These are phyloP conservation scores for Andricus curvator DNA, from an alignment of 2,888 invertebrate species.

Conservation along the genomic window DNA sequence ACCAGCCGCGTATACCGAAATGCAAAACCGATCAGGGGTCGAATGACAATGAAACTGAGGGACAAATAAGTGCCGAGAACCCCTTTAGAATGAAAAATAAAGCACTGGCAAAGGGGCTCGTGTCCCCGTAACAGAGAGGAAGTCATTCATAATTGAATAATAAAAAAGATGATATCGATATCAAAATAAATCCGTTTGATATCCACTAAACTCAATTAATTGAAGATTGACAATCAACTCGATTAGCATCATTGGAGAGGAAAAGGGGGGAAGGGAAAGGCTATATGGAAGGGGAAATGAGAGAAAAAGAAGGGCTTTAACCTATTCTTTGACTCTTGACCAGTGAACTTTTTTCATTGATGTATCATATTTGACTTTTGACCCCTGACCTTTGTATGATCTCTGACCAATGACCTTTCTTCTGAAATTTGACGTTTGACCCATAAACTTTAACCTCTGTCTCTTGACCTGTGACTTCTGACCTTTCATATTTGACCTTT, in stretches of 20 bases:
- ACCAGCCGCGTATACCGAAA: constrained; percentile 12
- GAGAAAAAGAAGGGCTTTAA: too few relatives aligned
- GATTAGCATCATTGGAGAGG: not conserved
- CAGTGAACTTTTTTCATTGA: too few relatives aligned
- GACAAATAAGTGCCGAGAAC: constrained; percentile 35
- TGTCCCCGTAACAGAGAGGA: constrained; percentile 6
- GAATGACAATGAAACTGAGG: constrained; percentile 40
- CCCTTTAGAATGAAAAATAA: constrained; percentile 36
- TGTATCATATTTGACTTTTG: too few relatives aligned
- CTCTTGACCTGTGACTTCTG: too few relatives aligned
- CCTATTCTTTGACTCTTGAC: too few relatives aligned
- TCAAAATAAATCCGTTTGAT: constrained; percentile 12
- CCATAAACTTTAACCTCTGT: too few relatives aligned
- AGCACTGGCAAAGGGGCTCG: constrained; percentile 10
- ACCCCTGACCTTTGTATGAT: too few relatives aligned
- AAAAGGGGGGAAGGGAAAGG: too few relatives aligned
- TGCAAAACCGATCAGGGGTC: constrained; percentile 37
- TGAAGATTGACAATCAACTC: not conserved
- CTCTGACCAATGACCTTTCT: too few relatives aligned
- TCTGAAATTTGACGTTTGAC: too few relatives aligned
- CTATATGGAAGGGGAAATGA: too few relatives aligned
- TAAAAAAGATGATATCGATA: constrained; percentile 24
- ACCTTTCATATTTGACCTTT: too few relatives aligned
- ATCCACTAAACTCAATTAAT: constrained; percentile 14
- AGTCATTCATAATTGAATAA: constrained; percentile 38